Evolutionary conservation across 2,888 invertebrate species (phyloP).

Genomic region (Erebia epiphron): DNA sequence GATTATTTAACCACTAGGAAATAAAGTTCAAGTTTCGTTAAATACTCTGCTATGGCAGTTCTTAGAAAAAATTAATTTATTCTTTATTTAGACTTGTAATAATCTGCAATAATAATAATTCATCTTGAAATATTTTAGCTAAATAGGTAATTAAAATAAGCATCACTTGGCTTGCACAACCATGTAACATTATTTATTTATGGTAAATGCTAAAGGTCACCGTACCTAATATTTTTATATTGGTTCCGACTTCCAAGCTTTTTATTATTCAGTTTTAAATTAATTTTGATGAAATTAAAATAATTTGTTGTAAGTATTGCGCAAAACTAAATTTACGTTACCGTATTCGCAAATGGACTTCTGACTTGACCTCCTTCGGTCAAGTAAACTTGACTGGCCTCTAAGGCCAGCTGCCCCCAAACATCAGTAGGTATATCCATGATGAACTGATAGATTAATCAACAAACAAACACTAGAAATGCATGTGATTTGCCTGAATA

Average conservation of each 20-base stretch:
- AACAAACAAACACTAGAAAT: slow-evolving; percentile 51
- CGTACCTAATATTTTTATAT: too few species aligned
- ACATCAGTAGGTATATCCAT: slow-evolving; percentile 91
- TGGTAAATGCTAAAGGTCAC: background rate
- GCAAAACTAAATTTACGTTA: slow-evolving; percentile 66
- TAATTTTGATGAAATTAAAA: too few species aligned
- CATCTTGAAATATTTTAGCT: background rate
- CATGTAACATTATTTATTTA: slow-evolving; percentile 19
- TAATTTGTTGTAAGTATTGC: background rate
- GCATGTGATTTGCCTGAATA: slow-evolving; percentile 45
- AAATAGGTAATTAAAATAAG: too few species aligned
- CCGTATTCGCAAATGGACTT: slow-evolving; percentile 93
- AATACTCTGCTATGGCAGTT: too few species aligned
- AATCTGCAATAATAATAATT: background rate
- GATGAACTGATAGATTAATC: slow-evolving; percentile 40
- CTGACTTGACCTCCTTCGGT: slow-evolving; percentile 90
- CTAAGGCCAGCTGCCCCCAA: slow-evolving; percentile 94
- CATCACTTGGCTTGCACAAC: background rate
- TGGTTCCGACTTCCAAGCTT: too few species aligned
- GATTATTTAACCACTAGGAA: too few species aligned
- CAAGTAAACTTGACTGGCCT: slow-evolving; percentile 93
- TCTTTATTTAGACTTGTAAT: too few species aligned
- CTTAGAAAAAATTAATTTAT: too few species aligned
- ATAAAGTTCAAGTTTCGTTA: too few species aligned
- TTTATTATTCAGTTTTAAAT: too few species aligned